A percentile compares a stretch with the other conserved stretches of the same genome.
Evolutionary conservation across 2,888 invertebrate genomes (phyloP).

Genomic region (Lasioglossum leucozonium): DNA sequence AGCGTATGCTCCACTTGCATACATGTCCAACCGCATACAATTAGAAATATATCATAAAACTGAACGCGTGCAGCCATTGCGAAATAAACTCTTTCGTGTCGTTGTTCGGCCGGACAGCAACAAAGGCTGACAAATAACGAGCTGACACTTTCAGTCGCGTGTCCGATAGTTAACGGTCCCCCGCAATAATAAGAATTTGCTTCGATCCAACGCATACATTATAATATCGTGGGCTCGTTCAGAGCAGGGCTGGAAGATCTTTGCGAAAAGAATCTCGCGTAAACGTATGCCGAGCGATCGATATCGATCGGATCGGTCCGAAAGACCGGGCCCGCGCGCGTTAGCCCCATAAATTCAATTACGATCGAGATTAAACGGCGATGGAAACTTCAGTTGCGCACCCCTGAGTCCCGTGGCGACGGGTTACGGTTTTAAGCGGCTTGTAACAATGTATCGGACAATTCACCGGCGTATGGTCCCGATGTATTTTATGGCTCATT

Average conservation of each 20-base stretch:
- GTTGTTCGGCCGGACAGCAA: background rate
- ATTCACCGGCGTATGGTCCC: slow-evolving; percentile 53
- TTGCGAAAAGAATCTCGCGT: background rate
- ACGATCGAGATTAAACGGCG: slow-evolving; percentile 52
- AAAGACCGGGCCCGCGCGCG: slow-evolving; percentile 13
- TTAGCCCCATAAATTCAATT: slow-evolving; percentile 58
- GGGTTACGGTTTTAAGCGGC: slow-evolving; percentile 21
- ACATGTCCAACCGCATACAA: background rate
- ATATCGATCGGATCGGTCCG: background rate
- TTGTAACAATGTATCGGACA: slow-evolving; percentile 59
- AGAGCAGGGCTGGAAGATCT: background rate
- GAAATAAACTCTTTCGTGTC: background rate
- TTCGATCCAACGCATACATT: background rate
- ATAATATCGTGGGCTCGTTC: background rate
- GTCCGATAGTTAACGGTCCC: background rate
- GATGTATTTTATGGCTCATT: slow-evolving; percentile 63
- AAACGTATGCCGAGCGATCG: background rate
- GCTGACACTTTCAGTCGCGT: background rate
- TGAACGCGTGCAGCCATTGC: background rate
- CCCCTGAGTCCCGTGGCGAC: slow-evolving; percentile 13
- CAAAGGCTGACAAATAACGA: background rate
- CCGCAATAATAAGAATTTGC: background rate
- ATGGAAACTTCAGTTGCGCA: slow-evolving; percentile 27
- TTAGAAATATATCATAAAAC: background rate
- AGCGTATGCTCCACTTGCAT: background rate